Evolutionary conservation across 2,113 vertebrate species (phyloP).

Genomic region (Myrmecophaga tridactyla): DNA sequence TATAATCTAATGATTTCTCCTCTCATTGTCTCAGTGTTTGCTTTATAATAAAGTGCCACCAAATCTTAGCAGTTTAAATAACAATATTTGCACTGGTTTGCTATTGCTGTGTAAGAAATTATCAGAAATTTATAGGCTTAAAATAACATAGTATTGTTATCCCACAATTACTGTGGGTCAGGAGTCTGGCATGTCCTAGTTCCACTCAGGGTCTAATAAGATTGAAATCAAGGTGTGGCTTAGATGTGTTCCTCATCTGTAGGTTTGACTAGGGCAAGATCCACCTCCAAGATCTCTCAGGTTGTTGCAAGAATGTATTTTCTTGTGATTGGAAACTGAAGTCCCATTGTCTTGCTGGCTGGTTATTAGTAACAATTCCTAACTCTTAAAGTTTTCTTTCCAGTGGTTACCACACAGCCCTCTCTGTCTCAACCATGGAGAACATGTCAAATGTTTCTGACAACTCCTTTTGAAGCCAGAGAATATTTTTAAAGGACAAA

Average conservation of each 20-base stretch:
- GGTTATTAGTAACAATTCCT: background rate
- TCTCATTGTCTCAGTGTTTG: background rate
- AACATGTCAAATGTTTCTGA: background rate
- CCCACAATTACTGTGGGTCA: background rate
- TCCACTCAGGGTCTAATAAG: background rate
- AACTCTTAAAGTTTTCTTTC: background rate
- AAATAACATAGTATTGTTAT: background rate
- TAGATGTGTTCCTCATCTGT: background rate
- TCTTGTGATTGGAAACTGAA: background rate
- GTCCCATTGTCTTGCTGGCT: background rate
- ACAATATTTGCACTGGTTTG: background rate
- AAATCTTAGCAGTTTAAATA: background rate
- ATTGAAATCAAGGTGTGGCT: background rate
- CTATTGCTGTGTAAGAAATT: background rate
- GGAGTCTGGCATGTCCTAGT: background rate
- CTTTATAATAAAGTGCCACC: background rate
- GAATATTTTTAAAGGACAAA: background rate
- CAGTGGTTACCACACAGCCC: background rate
- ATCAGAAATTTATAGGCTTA: background rate
- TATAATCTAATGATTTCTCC: background rate
- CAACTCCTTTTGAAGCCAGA: background rate
- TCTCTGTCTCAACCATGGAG: background rate
- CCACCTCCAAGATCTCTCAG: background rate
- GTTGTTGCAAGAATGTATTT: background rate
- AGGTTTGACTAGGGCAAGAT: background rate